A percentile compares a stretch with the other conserved stretches of the same genome.
phyloP scores from a whole-genome alignment of 2,888 invertebrate species.

The Pelosia muscerda region DNA sequence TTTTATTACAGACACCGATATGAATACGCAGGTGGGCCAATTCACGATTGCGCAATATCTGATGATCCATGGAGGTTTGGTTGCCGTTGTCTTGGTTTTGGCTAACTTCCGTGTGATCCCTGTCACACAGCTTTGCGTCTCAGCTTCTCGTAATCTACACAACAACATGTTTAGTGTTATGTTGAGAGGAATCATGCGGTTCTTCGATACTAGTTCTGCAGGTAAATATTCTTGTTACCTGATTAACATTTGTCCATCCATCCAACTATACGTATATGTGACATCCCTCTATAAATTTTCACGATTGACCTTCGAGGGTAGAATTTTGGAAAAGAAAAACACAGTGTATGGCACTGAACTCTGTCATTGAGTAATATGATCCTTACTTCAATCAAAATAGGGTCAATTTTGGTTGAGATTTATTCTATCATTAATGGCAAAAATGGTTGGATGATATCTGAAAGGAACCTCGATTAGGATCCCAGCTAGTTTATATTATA shows the following conservation, averaged over 20 bases:
- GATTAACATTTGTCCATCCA: not conserved
- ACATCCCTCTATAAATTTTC: too few relatives aligned
- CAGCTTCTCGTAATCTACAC: conserved; percentile 90
- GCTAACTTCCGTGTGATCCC: conserved; percentile 88
- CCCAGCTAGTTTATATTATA: too few relatives aligned
- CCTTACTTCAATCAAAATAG: too few relatives aligned
- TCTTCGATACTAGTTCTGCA: conserved; percentile 95
- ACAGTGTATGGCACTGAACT: too few relatives aligned
- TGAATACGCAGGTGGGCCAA: conserved; percentile 72
- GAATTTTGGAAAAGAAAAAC: too few relatives aligned
- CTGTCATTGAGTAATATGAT: too few relatives aligned
- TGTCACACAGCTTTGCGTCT: conserved; percentile 88
- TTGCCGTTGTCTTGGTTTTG: conserved; percentile 82
- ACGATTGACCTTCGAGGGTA: not conserved
- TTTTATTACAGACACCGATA: conserved; percentile 62
- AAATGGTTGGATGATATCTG: too few relatives aligned
- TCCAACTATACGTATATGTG: too few relatives aligned
- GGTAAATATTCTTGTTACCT: conserved; percentile 56
- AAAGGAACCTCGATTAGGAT: too few relatives aligned
- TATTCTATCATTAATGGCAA: too few relatives aligned
- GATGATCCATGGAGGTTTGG: conserved; percentile 88
- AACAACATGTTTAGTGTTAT: conserved; percentile 89
- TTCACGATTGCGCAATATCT: conserved; percentile 85
- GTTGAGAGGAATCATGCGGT: conserved; percentile 85
- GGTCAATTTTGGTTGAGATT: too few relatives aligned